Evolutionary conservation across 1,140 invertebrate genomes (phyloP), one percentile per base, ranked within the genome.

Genomic region (Meloidogyne floridensis): DNA sequence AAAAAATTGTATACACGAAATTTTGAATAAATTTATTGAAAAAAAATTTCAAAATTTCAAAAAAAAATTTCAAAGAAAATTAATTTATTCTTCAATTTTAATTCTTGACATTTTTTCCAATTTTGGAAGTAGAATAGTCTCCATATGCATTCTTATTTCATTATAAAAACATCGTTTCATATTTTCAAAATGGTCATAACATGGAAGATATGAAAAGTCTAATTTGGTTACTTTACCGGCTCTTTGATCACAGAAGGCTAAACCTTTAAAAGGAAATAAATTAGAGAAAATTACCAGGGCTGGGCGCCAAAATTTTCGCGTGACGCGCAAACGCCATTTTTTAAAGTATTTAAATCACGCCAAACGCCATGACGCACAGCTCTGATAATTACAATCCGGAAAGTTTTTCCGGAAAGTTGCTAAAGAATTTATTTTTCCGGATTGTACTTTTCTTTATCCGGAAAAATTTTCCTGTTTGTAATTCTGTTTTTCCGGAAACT

Each of bases 121-220:
- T 65, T 65, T 65, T 65, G 84, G 81, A 20, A 65, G 13, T 56
- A 85, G 65, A 42, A 86, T 86, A 9, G 18, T 42, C 73, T 85
- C 84, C 85, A 85, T 85, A 43, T 84, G 82, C 10, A 10, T 59
- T 56, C 85, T 86, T 75, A 87, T 80, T 76, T 86, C 85, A 42
- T 86, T 76, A 72, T 86, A 86, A 42, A 86, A 86, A 53, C 85
- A 86, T 54, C 81, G 43, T 56, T 83, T 83, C 81, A 83, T 83
- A 8, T 59, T 78, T 32, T 86, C 84, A 77, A 85, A 85, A 32
- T 74, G 85, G 32, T 87, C 85, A 73, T 87, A 86, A 74, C 85
- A 86, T 2, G 85, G 85, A 7, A 86, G 53, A 75, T 80, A 86
- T 47, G 80, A 75, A 72, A 75, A 86, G 18, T 88, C 84, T 47